Conservation (phyloP, 2,113 vertebrate genomes). For the Hippocampus comes region DNA sequence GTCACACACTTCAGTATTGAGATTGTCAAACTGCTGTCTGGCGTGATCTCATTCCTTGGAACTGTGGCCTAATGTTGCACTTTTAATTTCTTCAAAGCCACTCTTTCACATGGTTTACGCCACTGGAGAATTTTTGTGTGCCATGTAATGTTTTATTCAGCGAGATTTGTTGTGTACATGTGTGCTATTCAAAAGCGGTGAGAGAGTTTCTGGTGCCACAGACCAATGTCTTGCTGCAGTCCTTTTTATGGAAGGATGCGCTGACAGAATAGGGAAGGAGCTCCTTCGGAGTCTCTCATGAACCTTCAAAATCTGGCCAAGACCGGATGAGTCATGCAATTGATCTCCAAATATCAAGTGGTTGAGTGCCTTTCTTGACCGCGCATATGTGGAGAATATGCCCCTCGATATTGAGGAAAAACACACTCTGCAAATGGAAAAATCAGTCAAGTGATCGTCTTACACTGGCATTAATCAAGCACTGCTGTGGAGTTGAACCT, state of each 20-base stretch:
- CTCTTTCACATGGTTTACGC: constrained; percentile 15
- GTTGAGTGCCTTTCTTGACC: no score
- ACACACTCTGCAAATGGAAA: no score
- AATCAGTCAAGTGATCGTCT: constrained; percentile 5
- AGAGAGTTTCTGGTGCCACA: constrained; percentile 43
- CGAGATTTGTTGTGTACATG: constrained; percentile 44
- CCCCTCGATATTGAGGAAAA: no score
- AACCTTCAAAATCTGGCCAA: constrained; percentile 66
- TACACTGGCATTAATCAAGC: constrained; percentile 1
- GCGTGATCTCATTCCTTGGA: constrained; percentile 33
- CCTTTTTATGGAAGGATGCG: constrained; percentile 52
- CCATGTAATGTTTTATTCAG: constrained; percentile 41
- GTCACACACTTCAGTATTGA: constrained; percentile 52
- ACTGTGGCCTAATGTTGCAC: constrained; percentile 31
- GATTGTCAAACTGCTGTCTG: constrained; percentile 33
- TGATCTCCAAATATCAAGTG: constrained; percentile 56
- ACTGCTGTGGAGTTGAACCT: background rate
- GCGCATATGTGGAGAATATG: no score
- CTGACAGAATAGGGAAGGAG: constrained; percentile 61
- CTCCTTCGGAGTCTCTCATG: constrained; percentile 66
- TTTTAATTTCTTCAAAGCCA: constrained; percentile 30
- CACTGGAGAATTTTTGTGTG: constrained; percentile 7
- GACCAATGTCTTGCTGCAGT: constrained; percentile 47
- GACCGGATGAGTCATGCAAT: constrained; percentile 63
- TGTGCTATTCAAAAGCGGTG: constrained; percentile 33